These are phyloP conservation scores for Shinisaurus crocodilurus DNA, from an alignment of 2,113 vertebrate genomes.

Conservation along the genomic window DNA sequence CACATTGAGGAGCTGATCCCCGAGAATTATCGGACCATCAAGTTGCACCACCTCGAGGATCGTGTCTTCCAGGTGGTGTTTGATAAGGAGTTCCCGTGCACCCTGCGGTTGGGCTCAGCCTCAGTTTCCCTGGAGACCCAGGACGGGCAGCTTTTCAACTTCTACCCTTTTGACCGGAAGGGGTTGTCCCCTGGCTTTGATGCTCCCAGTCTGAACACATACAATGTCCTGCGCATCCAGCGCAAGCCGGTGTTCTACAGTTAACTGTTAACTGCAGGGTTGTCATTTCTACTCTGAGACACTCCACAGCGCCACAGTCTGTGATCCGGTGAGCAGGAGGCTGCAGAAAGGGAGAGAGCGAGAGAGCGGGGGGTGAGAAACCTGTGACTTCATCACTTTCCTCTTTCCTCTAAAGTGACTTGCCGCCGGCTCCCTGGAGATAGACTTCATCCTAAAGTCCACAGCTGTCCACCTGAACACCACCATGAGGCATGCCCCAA, in stretches of 20 bases:
- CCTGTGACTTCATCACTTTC: not conserved
- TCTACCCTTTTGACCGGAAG: slow-evolving; percentile 82
- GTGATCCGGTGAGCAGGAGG: not conserved
- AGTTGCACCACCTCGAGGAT: slow-evolving; percentile 86
- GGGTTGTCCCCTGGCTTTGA: slow-evolving; percentile 90
- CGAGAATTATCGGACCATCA: slow-evolving; percentile 82
- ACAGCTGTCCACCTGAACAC: not conserved
- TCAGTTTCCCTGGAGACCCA: slow-evolving; percentile 90
- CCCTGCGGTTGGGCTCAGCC: slow-evolving; percentile 81
- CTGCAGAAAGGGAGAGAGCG: slow-evolving; percentile 25
- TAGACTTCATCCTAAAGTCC: not conserved
- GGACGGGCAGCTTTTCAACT: slow-evolving; percentile 90
- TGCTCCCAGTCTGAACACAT: slow-evolving; percentile 90
- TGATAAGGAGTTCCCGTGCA: slow-evolving; percentile 87
- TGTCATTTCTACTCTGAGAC: not conserved
- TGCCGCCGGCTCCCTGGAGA: not conserved
- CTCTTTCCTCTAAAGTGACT: not conserved
- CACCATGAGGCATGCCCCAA: not conserved
- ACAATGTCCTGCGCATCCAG: slow-evolving; percentile 82
- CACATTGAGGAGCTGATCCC: slow-evolving; percentile 86
- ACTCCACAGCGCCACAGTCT: slow-evolving; percentile 28
- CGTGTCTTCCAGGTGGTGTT: slow-evolving; percentile 89
- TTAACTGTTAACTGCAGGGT: slow-evolving; percentile 47
- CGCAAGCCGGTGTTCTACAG: slow-evolving; percentile 79
- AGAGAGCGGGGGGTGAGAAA: slow-evolving; percentile 52